Base-by-base conservation (phyloP, 2,888 invertebrate species). In the Nipponacmea schrenckii region DNA sequence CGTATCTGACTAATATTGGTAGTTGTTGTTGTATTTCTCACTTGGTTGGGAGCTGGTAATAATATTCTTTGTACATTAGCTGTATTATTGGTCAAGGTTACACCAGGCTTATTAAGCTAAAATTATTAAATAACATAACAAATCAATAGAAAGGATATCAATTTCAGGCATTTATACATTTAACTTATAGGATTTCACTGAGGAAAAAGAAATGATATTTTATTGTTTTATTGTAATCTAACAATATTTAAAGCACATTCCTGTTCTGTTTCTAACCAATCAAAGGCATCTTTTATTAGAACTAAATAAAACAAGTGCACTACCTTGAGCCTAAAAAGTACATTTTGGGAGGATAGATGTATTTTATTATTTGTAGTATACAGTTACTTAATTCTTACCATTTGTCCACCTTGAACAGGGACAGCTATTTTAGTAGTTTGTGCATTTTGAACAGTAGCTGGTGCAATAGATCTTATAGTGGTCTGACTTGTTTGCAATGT, bases 1-100 rank as follows among this genome's bases (percentile, higher is more conserved):
- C 86, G 83, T 56, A 87, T 84, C 71, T 85, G 84, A 20, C 84
- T 77, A 15, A 84, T 72, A 20, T 81, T 79, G 24, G 74, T 76
- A 15, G 80, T 76, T 45, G 73, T 68, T 39, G 77, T 67, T 14
- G 79, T 68, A 2, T 69, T 75, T 67, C 20, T 78, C 77, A 82
- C 71, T 65, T 78, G 73, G 65, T 72, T 75, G 2, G 83, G 78
- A 24, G 86, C 86, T 20, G 88, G 88, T 27, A 87, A 82, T 39
- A 88, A 80, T 44, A 87, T 82, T n/a, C 87, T 79, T 74, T 87
- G 87, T 26, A 83, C 73, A 48, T 78, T 72, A 8, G 74, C 20
- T 56, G 56, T 56, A 7, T 39, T 39, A 39, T 39, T 39, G 39
- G 39, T 39, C 8, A 64, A 64, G 64, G 15, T 45, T 15, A 48